Percentiles rank a stretch among this genome's conserved stretches.
These are phyloP conservation scores for Gambusia affinis DNA, from an alignment of 2,113 vertebrate species.

Conservation along the genomic window DNA sequence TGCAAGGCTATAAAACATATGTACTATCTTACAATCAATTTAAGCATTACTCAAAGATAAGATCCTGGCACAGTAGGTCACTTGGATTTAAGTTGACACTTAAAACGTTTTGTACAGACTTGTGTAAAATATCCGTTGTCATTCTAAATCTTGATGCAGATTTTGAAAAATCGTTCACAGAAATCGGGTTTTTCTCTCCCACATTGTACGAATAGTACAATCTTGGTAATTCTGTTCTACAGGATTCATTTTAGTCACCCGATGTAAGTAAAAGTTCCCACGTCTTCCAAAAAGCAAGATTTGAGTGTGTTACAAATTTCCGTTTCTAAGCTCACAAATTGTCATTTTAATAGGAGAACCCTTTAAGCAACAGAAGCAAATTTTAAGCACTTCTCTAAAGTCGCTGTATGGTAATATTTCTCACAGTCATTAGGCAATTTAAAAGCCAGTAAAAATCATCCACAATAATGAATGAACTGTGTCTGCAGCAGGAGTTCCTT, in stretches of 20 bases:
- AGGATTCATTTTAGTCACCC: not conserved
- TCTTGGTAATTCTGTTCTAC: not conserved
- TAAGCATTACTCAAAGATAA: not conserved
- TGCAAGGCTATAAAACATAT: too few species aligned
- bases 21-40: not conserved
- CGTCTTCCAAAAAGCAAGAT: conserved; percentile 2
- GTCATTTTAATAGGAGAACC: not conserved
- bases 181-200: too few species aligned
- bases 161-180: too few species aligned
- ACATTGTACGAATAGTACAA: not conserved
- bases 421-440: conserved; percentile 35
- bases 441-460: conserved; percentile 44
- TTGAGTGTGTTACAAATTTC: conserved; percentile 21
- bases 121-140: too few species aligned
- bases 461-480: conserved; percentile 32
- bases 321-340: conserved; percentile 23
- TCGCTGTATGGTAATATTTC: conserved; percentile 21
- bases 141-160: too few species aligned
- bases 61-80: not conserved
- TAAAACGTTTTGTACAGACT: too few species aligned
- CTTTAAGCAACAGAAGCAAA: conserved; percentile 23
- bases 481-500: conserved; percentile 32
- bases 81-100: not conserved
- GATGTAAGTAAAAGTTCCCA: not conserved
- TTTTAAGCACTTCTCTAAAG: conserved; percentile 27